Evolutionary conservation across 92 coral and sea anemone genomes (phyloP).

Genomic region (Zoanthus gigantus): DNA sequence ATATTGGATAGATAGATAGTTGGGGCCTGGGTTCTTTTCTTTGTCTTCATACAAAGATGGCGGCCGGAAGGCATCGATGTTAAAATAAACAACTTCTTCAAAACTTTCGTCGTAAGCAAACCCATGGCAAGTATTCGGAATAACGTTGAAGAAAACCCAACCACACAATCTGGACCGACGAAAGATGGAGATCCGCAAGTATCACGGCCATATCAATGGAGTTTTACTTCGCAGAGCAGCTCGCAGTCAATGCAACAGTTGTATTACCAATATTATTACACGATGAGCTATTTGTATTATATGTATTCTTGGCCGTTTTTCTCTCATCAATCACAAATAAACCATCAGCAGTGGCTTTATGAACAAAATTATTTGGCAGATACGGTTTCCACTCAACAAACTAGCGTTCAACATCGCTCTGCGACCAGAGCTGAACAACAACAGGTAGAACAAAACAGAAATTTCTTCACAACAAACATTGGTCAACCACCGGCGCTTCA

Average conservation of each 20-base stretch:
- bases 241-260: constrained; percentile 27
- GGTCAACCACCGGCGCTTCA: background rate
- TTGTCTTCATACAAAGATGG: constrained; percentile 15
- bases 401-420: background rate
- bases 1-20: too few relatives aligned
- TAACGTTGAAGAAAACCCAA: background rate
- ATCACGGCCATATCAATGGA: constrained; percentile 9
- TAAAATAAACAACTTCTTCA: background rate
- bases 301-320: constrained; percentile 34
- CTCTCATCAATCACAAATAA: constrained; percentile 26
- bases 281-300: constrained; percentile 27
- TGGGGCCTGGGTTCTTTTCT: too few relatives aligned
- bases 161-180: background rate
- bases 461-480: background rate
- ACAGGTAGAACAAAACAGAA: background rate
- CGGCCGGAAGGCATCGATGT: background rate
- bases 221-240: background rate
- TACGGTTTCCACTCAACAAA: constrained; percentile 4
- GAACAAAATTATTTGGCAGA: constrained; percentile 30
- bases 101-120: background rate
- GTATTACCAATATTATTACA: constrained; percentile 34
- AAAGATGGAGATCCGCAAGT: background rate
- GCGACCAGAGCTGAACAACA: background rate
- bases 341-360: constrained; percentile 29
- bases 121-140: background rate